Evolutionary conservation across 2,888 invertebrate species (phyloP), one percentile per base, ranked within the genome.

Genomic region (Eustalomyia histrio): DNA sequence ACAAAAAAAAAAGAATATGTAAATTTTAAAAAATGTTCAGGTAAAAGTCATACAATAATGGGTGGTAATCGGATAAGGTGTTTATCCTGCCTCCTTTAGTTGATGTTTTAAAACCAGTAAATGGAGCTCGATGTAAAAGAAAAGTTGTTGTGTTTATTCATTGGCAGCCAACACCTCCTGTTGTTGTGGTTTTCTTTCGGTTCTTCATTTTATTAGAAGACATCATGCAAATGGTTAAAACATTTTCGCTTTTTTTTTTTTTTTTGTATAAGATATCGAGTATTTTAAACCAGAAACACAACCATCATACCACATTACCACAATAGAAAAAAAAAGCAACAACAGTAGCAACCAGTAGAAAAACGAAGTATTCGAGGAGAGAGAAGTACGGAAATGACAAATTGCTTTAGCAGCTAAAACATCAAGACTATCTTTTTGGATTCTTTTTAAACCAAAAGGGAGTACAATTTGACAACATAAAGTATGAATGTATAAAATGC

Each of bases 351-450:
- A 12, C 10, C 6, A 47, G 5, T n/a, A n/a, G 10, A 47, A n/a
- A 14, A 47, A 47, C 2, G 21, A 24, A 18, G 17, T 6, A 29
- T 29, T 6, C 5, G 2, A 5, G 5, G 5, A 5, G 39, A 16
- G 39, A n/a, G 43, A 57, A 57, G 29, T 17, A 69, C 24, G n/a
- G 58, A 65, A 65, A 71, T 76, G 58, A 72, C 43, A 71, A 71
- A 65, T 65, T 43, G 60, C 68, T 69, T 69, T 50, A 61, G 24
- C 57, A 76, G 55, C 55, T 76, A 35, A 76, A 63, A 50, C 33
- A 21, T 39, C 29, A 39, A 74, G 35, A 74, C 35, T 57, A 65
- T 33, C 47, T 43, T 39, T 2, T 43, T 57, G 55, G 67, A 24
- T 55, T 24, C 43, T 24, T 55, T n/a, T 16, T 43, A n/a, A 43